phyloP scores from a whole-genome alignment of 2,797 vertebrate species.

The Gymnodraco acuticeps region DNA sequence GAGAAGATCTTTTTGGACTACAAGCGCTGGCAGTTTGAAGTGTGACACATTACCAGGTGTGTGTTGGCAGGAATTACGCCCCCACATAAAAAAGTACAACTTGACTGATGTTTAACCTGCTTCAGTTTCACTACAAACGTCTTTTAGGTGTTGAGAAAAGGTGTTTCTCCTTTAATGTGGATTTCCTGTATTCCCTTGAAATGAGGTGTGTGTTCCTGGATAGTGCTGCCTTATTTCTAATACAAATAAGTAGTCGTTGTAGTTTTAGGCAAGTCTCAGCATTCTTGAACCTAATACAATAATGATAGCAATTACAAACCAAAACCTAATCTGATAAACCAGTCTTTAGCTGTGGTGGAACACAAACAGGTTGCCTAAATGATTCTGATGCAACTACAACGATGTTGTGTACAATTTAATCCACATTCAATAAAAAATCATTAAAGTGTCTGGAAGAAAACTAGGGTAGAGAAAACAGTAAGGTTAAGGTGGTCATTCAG shows the following conservation, averaged over 20 bases:
- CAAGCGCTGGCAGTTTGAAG: neutral
- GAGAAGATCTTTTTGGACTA: neutral
- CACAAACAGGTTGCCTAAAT: neutral
- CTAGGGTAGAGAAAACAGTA: neutral
- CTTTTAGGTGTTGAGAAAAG: neutral
- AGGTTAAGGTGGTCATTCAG: neutral
- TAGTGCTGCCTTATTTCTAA: neutral
- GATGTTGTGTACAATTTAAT: neutral
- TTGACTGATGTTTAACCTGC: neutral
- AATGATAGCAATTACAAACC: constrained; percentile 17
- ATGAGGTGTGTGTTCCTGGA: neutral
- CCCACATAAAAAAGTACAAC: neutral
- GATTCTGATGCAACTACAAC: neutral
- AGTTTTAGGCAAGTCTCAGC: neutral
- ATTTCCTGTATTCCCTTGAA: neutral
- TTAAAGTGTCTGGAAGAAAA: no score
- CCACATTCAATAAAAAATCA: no score
- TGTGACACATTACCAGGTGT: neutral
- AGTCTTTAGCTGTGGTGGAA: neutral
- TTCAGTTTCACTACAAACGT: neutral
- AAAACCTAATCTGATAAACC: constrained; percentile 6
- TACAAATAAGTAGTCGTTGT: neutral
- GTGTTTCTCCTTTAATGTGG: neutral
- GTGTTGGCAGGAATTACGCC: neutral
- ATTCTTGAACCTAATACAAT: neutral